Conservation (phyloP, 2,797 vertebrate species). For the Kryptopterus vitreolus region DNA sequence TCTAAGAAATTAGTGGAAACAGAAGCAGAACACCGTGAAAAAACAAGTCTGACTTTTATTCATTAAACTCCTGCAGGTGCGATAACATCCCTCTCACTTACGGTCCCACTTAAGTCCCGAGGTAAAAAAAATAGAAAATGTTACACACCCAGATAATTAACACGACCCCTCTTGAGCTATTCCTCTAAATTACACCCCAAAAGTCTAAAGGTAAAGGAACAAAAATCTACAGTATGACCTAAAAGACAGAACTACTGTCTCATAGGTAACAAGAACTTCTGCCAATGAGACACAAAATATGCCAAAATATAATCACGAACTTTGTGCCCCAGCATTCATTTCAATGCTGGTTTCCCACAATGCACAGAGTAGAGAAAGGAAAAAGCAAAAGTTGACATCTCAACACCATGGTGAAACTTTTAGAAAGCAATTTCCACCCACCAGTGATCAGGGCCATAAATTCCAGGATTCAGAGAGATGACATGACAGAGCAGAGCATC, state of each 20-base stretch:
- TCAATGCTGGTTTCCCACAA: neutral
- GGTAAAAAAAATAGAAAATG: no score
- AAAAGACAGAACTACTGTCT: neutral
- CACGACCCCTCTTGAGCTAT: no score
- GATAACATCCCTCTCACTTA: no score
- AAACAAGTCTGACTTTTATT: no score
- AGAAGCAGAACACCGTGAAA: no score
- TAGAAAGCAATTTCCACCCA: constrained; percentile 26
- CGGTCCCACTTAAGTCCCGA: no score
- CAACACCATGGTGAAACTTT: constrained; percentile 8
- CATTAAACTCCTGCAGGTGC: no score
- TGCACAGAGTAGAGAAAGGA: constrained; percentile 14
- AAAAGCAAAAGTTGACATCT: constrained; percentile 29
- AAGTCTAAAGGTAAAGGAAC: neutral
- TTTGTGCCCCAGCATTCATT: neutral
- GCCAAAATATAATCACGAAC: constrained; percentile 9
- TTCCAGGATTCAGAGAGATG: constrained; percentile 27
- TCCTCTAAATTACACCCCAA: no score
- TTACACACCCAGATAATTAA: no score
- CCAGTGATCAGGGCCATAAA: constrained; percentile 27
- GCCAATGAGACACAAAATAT: neutral
- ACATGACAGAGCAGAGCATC: neutral
- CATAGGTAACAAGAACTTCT: constrained; percentile 3
- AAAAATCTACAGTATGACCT: neutral
- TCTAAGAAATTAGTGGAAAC: no score